phyloP scores from a whole-genome alignment of 2,113 vertebrate genomes.

The Sturnus vulgaris region DNA sequence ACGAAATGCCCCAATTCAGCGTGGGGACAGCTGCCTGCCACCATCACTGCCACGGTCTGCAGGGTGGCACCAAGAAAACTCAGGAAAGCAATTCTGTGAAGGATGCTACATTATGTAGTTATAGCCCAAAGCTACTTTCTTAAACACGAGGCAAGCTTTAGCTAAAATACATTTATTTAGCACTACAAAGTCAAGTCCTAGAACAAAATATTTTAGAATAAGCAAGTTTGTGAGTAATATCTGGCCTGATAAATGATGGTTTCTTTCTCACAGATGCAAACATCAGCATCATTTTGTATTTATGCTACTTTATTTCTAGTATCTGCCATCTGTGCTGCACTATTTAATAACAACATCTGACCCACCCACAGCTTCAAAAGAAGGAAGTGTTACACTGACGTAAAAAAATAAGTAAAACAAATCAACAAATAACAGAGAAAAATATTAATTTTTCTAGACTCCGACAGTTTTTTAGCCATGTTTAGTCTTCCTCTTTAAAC shows the following conservation, averaged over 20 bases:
- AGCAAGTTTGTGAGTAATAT: neutral
- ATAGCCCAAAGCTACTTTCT: neutral
- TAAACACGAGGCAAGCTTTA: neutral
- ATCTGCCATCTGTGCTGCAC: neutral
- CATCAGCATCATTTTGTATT: constrained; percentile 18
- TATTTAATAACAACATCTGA: neutral
- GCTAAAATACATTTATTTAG: neutral
- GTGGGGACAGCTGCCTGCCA: neutral
- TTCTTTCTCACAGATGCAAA: constrained; percentile 11
- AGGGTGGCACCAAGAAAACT: neutral
- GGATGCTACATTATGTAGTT: neutral
- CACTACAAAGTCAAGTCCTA: neutral
- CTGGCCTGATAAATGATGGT: neutral
- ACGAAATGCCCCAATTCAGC: rapidly evolving
- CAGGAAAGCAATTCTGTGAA: neutral
- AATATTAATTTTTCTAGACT: neutral
- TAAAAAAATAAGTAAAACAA: neutral
- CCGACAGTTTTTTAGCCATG: neutral
- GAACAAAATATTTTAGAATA: neutral
- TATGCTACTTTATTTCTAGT: neutral
- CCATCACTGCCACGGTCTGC: rapidly evolving
- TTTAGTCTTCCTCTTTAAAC: neutral
- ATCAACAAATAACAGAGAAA: neutral
- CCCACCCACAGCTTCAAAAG: neutral
- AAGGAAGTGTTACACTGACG: rapidly evolving